phyloP scores from a whole-genome alignment of 2,113 vertebrate genomes.

The Mesembrinibis cayennensis region DNA sequence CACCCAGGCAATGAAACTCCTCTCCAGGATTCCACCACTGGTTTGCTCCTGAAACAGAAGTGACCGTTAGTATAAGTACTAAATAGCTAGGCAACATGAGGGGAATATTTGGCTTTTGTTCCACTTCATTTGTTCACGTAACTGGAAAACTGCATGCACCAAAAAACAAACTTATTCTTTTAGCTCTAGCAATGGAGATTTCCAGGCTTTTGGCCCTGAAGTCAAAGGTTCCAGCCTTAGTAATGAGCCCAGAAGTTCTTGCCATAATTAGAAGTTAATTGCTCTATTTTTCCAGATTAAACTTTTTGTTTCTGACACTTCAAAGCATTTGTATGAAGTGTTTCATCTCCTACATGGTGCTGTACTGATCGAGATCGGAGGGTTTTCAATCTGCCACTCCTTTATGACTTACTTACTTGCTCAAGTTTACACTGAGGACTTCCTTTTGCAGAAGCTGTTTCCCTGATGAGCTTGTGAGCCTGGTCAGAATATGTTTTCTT shows the following conservation, averaged over 20 bases:
- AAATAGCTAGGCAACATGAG: background rate
- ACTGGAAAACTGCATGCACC: background rate
- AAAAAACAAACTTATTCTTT: background rate
- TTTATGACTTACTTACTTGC: conserved; percentile 41
- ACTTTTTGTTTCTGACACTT: background rate
- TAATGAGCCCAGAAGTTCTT: background rate
- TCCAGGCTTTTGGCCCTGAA: background rate
- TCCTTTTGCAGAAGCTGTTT: background rate
- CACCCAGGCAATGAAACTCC: background rate
- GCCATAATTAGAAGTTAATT: background rate
- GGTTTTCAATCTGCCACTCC: background rate
- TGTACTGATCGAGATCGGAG: background rate
- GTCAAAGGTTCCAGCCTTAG: background rate
- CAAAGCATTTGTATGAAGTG: background rate
- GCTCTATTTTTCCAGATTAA: background rate
- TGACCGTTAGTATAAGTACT: background rate
- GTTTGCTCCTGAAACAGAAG: conserved; percentile 18
- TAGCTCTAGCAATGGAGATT: background rate
- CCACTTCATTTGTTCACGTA: background rate
- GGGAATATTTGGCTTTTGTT: background rate
- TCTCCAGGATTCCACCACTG: background rate
- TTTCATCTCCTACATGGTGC: background rate
- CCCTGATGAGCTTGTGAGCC: background rate
- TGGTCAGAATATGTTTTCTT: background rate
- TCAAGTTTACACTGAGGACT: background rate